These are phyloP conservation scores for Apis dorsata DNA, from an alignment of 1,140 invertebrate genomes.

Conservation along the genomic window DNA sequence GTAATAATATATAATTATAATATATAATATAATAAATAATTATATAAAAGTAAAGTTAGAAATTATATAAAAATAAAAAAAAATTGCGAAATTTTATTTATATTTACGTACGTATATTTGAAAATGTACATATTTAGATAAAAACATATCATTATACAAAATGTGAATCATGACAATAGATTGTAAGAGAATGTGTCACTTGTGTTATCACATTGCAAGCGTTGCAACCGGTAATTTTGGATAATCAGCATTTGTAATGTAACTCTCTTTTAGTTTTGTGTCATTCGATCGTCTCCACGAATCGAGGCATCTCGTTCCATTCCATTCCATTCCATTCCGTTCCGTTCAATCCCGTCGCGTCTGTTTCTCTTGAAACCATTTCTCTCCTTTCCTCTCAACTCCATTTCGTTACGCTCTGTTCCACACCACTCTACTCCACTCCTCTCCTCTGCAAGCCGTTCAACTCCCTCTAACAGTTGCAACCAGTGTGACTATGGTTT, in stretches of 20 bases:
- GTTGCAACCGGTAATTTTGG: slow-evolving; percentile 39
- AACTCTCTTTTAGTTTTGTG: slow-evolving; percentile 39
- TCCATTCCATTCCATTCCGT: slow-evolving; percentile 38
- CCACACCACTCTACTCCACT: neutral
- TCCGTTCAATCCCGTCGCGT: slow-evolving; percentile 33
- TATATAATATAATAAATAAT: no score
- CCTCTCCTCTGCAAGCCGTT: slow-evolving; percentile 1
- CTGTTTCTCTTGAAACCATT: slow-evolving; percentile 39
- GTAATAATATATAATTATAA: no score
- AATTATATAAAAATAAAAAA: no score
- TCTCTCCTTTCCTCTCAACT: slow-evolving; percentile 9
- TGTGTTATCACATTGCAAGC: slow-evolving; percentile 28
- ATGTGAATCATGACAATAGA: no score
- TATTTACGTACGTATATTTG: no score
- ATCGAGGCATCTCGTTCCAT: slow-evolving; percentile 24
- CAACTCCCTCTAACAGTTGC: slow-evolving; percentile 32
- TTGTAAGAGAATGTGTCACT: neutral
- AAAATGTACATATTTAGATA: no score
- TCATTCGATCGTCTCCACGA: slow-evolving; percentile 26
- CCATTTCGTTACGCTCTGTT: neutral
- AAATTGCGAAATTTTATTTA: no score
- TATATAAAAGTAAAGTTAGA: no score
- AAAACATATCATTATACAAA: no score
- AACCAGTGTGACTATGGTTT: slow-evolving; percentile 19
- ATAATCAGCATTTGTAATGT: slow-evolving; percentile 46